Percentiles rank a stretch among this genome's conserved stretches.
Conservation (phyloP, 2,888 invertebrate species). For the Rhyacophila evoluta region DNA sequence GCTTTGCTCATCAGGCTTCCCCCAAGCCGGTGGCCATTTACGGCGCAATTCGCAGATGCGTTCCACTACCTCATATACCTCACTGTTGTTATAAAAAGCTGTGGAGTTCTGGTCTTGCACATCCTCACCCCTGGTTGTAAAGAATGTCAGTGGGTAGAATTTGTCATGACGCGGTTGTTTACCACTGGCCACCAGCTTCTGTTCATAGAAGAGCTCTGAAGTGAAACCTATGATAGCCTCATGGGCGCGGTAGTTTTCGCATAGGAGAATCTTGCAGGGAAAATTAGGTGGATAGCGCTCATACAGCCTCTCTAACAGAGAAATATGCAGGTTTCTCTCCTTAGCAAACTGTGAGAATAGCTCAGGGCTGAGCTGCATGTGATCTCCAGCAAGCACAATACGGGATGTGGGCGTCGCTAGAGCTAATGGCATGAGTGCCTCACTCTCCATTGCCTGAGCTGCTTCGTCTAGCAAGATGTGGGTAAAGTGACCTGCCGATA, state of each 20-base stretch:
- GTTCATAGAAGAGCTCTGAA: constrained; percentile 84
- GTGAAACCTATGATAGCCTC: constrained; percentile 85
- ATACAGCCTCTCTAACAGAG: constrained; percentile 82
- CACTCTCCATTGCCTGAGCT: constrained; percentile 88
- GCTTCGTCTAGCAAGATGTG: constrained; percentile 90
- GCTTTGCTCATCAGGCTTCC: constrained; percentile 79
- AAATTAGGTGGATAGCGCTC: constrained; percentile 80
- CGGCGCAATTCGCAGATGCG: constrained; percentile 78
- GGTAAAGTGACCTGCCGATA: constrained; percentile 72
- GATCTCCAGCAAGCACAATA: constrained; percentile 86
- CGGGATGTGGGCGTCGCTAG: constrained; percentile 79
- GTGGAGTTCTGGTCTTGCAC: constrained; percentile 83
- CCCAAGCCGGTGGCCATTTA: constrained; percentile 82
- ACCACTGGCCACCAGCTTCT: constrained; percentile 79
- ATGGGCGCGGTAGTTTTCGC: constrained; percentile 87
- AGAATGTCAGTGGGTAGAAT: constrained; percentile 82
- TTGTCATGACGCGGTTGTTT: constrained; percentile 78
- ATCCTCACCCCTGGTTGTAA: constrained; percentile 83
- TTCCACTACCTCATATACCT: constrained; percentile 84
- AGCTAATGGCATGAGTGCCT: constrained; percentile 83
- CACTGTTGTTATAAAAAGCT: constrained; percentile 85
- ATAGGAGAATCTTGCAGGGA: constrained; percentile 82
- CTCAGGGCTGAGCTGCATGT: constrained; percentile 87
- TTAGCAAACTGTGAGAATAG: constrained; percentile 81
- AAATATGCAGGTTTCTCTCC: constrained; percentile 78